Evolutionary conservation across 35 echinoderm and acorn worm species (phyloP), one percentile per base, ranked within the genome.

Genomic region (Amphiura filiformis): DNA sequence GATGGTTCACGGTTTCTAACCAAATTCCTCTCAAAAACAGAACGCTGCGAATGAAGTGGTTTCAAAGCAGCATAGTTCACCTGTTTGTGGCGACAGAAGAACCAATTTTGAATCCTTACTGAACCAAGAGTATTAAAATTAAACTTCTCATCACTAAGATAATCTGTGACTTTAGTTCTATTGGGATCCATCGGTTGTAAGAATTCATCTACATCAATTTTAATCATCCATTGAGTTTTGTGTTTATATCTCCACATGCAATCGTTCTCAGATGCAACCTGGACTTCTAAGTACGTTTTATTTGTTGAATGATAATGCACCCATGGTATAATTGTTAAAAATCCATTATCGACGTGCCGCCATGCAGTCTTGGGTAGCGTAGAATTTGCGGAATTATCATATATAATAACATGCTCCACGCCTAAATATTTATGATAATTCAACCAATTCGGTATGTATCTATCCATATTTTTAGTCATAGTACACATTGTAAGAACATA

Each of bases 131-230:
- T 30, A 14, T 23, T 37, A 36, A 52, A 35, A 47, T 65, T 83
- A 14, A 33, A 75, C 5, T 86, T 34, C 7, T 86, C 28, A 30
- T 70, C 61, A 13, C 28, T 1, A 0, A 94, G 49, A 38, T 94
- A 94, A 35, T 91, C 81, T 17, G 78, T 20, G 0, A 95, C 80
- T 36, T 34, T 88, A 42, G 65, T 64, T 77, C 86, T 84, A 0
- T 35, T 31, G 5, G 93, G 75, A 42, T 91, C 86, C 95, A 97
- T 93, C 0, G 95, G 95, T 77, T 97, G 95, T 28, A 97, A 38
- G 42, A 93, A 97, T 86, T 97, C 95, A 86, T 97, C 95, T 17
- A 97, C 95, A 49, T 97, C 95, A 0, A 89, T 93, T 83, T 97
- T 97, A 12, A 97, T 84, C 38, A 97, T 84, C 95, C 95, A 97